phyloP scores from a whole-genome alignment of 2,888 invertebrate species.

The Eilema depressum region DNA sequence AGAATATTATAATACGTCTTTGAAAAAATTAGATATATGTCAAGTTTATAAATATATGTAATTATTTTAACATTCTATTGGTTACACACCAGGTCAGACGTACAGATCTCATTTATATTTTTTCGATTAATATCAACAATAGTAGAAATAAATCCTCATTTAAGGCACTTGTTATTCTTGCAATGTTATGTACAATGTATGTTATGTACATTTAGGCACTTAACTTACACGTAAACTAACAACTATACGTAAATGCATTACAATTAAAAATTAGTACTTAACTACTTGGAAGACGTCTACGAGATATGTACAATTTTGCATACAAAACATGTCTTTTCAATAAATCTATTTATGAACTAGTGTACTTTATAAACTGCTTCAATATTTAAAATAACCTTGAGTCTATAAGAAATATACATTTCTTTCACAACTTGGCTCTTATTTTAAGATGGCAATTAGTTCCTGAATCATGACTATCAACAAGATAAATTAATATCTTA shows the following conservation, averaged over 20 bases:
- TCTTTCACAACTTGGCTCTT: conserved; percentile 11
- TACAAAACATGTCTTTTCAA: conserved; percentile 68
- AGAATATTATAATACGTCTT: neutral
- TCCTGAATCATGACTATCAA: conserved; percentile 21
- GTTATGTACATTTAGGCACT: conserved; percentile 60
- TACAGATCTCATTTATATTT: conserved; percentile 45
- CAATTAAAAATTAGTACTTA: conserved; percentile 61
- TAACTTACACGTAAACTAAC: conserved; percentile 44
- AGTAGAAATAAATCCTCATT: conserved; percentile 34
- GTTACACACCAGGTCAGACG: conserved; percentile 32
- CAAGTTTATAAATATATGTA: neutral
- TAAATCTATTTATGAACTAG: conserved; percentile 32
- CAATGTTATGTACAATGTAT: conserved; percentile 51
- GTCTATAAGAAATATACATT: neutral
- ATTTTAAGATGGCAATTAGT: conserved; percentile 19
- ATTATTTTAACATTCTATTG: neutral
- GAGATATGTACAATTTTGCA: conserved; percentile 65
- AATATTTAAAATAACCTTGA: conserved; percentile 6
- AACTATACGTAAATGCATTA: conserved; percentile 58
- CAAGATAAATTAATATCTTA: conserved; percentile 11
- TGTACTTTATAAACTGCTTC: conserved; percentile 44
- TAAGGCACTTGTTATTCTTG: conserved; percentile 66
- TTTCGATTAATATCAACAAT: conserved; percentile 47
- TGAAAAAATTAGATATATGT: neutral
- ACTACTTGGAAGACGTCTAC: conserved; percentile 72